Base-by-base conservation (phyloP, 2,888 invertebrate species). In the Parnassius mnemosyne region DNA sequence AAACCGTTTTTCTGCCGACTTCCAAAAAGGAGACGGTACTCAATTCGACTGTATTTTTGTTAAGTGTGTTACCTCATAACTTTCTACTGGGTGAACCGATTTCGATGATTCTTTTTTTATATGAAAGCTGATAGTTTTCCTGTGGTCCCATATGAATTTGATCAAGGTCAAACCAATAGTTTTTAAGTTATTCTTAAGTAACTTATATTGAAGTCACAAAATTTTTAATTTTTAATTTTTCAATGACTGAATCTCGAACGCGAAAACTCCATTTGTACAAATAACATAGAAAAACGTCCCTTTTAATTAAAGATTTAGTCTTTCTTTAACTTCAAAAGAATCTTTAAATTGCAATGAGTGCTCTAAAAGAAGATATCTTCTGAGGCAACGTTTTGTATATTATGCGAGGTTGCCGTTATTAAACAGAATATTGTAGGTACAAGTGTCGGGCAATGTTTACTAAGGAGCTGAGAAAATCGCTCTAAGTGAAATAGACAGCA, bases 401-500 rank as follows among this genome's bases (percentile, higher is more conserved):
- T 75, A 68, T 71, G 70, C 72, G 69, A 72, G 74, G 74, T 75
- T 74, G 73, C 76, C 70, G 72, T 76, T 78, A 13, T 79, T 80
- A 80, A 80, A 80, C 78, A 79, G 81, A 76, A 81, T 80, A 76
- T 80, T 77, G 76, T 79, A 75, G 76, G 79, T 74, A 77, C 75
- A 81, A 80, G 78, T 44, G 50, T 60, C 72, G 70, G 74, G 79
- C 76, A 78, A 80, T 76, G 79, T 77, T 80, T 78, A 75, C 79
- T 74, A 71, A 74, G 68, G 75, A 70, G 79, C 80, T 80, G 71
- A 75, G 78, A 79, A 80, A 79, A 77, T 78, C 75, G 74, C 77
- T 80, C 81, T 87, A 86, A 88, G 83, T 85, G 85, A 85, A 86
- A 85, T 85, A 81, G 87, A 87, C 89, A 84, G 79, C 49, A 50